Percentiles rank a stretch among this genome's conserved stretches.
Evolutionary conservation across 1,140 invertebrate genomes (phyloP).

Genomic region (Conus ventricosus): DNA sequence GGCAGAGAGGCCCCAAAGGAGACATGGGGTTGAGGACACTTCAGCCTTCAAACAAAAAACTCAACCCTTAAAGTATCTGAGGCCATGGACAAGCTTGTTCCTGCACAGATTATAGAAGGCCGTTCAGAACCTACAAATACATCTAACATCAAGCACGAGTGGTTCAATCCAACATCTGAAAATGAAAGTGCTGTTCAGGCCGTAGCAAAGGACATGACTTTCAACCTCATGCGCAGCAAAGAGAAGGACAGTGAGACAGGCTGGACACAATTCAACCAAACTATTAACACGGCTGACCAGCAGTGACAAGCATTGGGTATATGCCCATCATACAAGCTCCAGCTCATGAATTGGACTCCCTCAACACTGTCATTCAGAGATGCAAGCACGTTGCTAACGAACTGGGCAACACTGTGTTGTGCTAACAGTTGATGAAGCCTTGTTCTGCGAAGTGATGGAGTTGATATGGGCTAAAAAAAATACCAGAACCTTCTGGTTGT

Average conservation of each 20-base stretch:
- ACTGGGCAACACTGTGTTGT: slow-evolving; percentile 31
- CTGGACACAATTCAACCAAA: slow-evolving; percentile 1
- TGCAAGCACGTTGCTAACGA: not conserved
- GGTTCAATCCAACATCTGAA: not conserved
- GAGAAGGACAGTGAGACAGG: too few species aligned
- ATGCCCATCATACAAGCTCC: slow-evolving; percentile 19
- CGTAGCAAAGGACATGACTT: slow-evolving; percentile 21
- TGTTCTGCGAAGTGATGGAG: slow-evolving; percentile 31
- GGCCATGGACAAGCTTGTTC: not conserved
- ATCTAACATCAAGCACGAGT: not conserved
- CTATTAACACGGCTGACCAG: not conserved
- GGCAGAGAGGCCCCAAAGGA: slow-evolving; percentile 23
- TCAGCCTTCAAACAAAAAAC: slow-evolving; percentile 9
- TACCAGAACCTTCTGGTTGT: slow-evolving; percentile 12
- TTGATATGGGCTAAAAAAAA: slow-evolving; percentile 15
- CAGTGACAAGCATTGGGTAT: slow-evolving; percentile 13
- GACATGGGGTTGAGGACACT: not conserved
- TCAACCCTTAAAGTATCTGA: not conserved
- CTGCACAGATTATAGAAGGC: not conserved
- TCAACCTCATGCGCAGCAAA: not conserved
- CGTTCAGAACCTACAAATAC: too few species aligned
- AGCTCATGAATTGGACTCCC: slow-evolving; percentile 17
- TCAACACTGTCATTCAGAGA: slow-evolving; percentile 20
- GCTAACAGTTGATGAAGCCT: slow-evolving; percentile 33
- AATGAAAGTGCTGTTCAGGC: not conserved